Conservation (phyloP, 2,113 vertebrate species). For the Nettapus auritus region DNA sequence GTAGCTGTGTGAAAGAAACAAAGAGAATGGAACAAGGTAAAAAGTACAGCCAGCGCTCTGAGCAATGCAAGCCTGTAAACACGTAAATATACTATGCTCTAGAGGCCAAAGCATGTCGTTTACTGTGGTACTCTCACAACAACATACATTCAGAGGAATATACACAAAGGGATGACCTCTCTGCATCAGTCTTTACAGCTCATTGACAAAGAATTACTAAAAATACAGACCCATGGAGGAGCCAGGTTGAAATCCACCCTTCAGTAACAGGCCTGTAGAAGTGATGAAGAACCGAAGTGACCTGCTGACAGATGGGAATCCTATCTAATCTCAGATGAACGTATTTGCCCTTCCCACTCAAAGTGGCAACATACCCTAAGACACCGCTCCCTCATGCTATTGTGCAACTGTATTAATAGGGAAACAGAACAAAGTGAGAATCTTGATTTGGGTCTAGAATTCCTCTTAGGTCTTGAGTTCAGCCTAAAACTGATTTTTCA, state of each 20-base stretch:
- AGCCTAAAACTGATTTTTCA: background rate
- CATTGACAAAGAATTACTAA: background rate
- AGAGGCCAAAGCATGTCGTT: background rate
- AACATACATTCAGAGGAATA: background rate
- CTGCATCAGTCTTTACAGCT: background rate
- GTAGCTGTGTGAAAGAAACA: conserved; percentile 78
- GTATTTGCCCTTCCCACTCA: background rate
- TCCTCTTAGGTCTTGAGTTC: fast-evolving
- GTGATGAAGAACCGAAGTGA: background rate
- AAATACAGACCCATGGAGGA: background rate
- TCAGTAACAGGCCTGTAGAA: background rate
- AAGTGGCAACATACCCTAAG: background rate
- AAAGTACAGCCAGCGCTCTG: background rate
- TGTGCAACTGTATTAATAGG: background rate
- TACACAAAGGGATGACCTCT: fast-evolving
- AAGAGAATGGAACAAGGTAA: background rate
- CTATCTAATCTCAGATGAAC: background rate
- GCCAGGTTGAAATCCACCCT: background rate
- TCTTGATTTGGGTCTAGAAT: fast-evolving
- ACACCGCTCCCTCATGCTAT: fast-evolving
- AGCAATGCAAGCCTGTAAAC: background rate
- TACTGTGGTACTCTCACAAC: fast-evolving
- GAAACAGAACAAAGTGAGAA: background rate
- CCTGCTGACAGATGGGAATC: background rate
- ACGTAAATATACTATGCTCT: fast-evolving